Conservation (phyloP, 2,888 invertebrate genomes). For the Dasypolia templi region DNA sequence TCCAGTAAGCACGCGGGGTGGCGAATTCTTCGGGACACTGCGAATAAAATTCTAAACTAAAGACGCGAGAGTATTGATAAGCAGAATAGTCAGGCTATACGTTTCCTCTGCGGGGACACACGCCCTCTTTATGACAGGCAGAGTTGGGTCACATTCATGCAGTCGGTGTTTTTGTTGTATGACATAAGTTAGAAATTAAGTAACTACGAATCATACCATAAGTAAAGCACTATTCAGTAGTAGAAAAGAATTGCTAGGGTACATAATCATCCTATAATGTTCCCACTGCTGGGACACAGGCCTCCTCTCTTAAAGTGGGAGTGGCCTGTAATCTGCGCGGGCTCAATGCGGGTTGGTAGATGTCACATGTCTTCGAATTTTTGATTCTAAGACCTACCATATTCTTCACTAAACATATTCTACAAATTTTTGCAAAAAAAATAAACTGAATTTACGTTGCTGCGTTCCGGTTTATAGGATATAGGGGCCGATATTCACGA, state of each 20-base stretch:
- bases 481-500: neutral
- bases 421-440: too few species aligned
- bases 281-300: too few species aligned
- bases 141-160: neutral
- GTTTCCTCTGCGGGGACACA: neutral
- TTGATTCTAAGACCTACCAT: too few species aligned
- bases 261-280: too few species aligned
- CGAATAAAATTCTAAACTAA: neutral
- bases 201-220: neutral
- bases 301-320: too few species aligned
- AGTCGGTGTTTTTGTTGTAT: neutral
- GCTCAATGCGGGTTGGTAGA: too few species aligned
- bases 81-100: neutral
- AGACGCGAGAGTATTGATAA: neutral
- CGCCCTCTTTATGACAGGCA: neutral
- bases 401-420: too few species aligned
- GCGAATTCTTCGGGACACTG: conserved; percentile 83
- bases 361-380: too few species aligned
- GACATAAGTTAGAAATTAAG: too few species aligned
- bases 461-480: neutral
- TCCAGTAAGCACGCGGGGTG: conserved; percentile 84
- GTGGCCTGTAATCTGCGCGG: too few species aligned
- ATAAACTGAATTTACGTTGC: neutral
- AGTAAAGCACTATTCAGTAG: neutral
- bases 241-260: neutral